These are phyloP conservation scores for Coendou prehensilis DNA, from an alignment of 2,797 vertebrate species.

Conservation along the genomic window DNA sequence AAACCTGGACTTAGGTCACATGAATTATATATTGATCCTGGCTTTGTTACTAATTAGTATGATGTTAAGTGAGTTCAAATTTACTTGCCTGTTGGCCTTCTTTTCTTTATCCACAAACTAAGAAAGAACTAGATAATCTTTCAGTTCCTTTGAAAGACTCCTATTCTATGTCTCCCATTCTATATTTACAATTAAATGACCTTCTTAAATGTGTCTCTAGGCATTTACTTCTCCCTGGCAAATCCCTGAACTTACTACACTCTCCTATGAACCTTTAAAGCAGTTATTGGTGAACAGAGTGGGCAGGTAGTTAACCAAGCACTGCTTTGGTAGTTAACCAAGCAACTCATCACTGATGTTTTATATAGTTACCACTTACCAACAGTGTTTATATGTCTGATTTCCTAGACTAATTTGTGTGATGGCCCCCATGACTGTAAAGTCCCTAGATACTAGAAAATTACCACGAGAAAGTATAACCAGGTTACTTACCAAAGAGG, in stretches of 20 bases:
- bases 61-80: not conserved
- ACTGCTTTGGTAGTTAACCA: not conserved
- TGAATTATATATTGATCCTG: not conserved
- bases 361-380: not conserved
- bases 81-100: not conserved
- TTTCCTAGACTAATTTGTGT: not conserved
- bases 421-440: too few relatives aligned
- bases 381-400: not conserved
- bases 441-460: too few relatives aligned
- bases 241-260: not conserved
- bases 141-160: not conserved
- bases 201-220: not conserved
- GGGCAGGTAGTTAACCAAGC: not conserved
- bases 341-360: not conserved
- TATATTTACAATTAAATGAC: not conserved
- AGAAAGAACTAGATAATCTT: not conserved
- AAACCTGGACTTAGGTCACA: not conserved
- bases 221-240: not conserved
- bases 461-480: too few relatives aligned
- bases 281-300: not conserved
- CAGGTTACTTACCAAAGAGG: too few relatives aligned
- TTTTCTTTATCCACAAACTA: slow-evolving; percentile 10
- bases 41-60: not conserved
- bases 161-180: not conserved
- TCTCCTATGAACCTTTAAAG: slow-evolving; percentile 43